These are phyloP conservation scores for Balanococcus diminutus DNA, from an alignment of 2,888 invertebrate genomes.

Conservation along the genomic window DNA sequence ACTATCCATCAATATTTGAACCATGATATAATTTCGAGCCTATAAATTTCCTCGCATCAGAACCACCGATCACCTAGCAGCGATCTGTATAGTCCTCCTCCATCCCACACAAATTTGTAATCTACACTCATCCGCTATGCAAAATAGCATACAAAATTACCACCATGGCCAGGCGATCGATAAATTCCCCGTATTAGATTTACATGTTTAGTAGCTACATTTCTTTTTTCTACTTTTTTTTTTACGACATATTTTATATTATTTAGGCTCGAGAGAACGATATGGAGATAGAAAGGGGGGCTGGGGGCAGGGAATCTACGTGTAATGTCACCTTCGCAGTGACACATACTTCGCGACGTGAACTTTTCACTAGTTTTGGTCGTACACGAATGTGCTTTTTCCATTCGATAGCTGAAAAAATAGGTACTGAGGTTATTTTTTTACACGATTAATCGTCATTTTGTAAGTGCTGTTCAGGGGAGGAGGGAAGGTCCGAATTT, in stretches of 20 bases:
- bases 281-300: too few relatives aligned
- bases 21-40: background rate
- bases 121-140: background rate
- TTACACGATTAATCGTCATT: too few relatives aligned
- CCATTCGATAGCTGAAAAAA: too few relatives aligned
- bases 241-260: constrained; percentile 12
- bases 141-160: background rate
- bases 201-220: background rate
- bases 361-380: background rate
- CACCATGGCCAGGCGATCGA: constrained; percentile 2
- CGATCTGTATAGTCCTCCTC: background rate
- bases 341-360: background rate
- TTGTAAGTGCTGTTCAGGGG: too few relatives aligned
- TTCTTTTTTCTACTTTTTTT: background rate
- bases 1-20: background rate
- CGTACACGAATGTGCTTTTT: too few relatives aligned
- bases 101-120: background rate
- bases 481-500: too few relatives aligned
- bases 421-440: too few relatives aligned
- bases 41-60: background rate
- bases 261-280: background rate
- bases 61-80: background rate
- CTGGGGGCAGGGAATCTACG: background rate
- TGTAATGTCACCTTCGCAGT: constrained; percentile 1
- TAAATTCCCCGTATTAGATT: constrained; percentile 13